These are phyloP conservation scores for Phymatocera aterrima DNA, from an alignment of 2,888 invertebrate genomes.

Conservation along the genomic window DNA sequence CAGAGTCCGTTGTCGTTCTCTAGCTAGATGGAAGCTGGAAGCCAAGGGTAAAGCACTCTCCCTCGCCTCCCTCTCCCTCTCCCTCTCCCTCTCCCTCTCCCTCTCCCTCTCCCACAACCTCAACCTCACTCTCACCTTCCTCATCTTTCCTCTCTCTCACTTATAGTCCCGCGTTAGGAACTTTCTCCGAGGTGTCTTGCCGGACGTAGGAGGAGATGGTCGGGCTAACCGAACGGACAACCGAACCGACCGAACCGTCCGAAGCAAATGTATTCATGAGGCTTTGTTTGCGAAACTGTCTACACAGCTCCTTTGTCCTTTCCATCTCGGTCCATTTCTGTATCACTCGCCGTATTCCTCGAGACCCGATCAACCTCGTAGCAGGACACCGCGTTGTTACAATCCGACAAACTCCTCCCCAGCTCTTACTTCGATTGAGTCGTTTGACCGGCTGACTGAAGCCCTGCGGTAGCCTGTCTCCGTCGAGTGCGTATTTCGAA, in stretches of 20 bases:
- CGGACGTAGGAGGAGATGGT: slow-evolving; percentile 14
- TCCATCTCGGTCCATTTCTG: slow-evolving; percentile 41
- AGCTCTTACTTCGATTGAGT: slow-evolving; percentile 57
- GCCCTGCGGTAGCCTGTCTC: slow-evolving; percentile 1
- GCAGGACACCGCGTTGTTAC: slow-evolving; percentile 49
- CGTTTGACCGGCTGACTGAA: slow-evolving; percentile 49
- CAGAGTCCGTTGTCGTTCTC: slow-evolving; percentile 13
- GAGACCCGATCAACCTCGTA: slow-evolving; percentile 35
- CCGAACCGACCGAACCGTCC: slow-evolving; percentile 50
- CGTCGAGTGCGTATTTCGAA: slow-evolving; percentile 27
- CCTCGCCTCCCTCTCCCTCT: not conserved
- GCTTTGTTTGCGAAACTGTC: slow-evolving; percentile 60
- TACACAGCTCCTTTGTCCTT: slow-evolving; percentile 52
- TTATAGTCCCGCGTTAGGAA: slow-evolving; percentile 37
- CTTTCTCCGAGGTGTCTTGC: slow-evolving; percentile 41
- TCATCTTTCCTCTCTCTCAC: slow-evolving; percentile 1
- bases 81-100: not conserved
- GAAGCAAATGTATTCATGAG: slow-evolving; percentile 61
- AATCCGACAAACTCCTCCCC: slow-evolving; percentile 50
- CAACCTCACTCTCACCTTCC: not conserved
- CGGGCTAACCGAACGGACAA: slow-evolving; percentile 5
- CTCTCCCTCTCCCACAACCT: not conserved
- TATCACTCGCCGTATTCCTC: slow-evolving; percentile 32
- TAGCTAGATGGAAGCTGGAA: not conserved
- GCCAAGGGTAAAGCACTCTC: slow-evolving; percentile 30